Conservation (phyloP, 2,797 vertebrate species). For the Notolepis coatsorum region DNA sequence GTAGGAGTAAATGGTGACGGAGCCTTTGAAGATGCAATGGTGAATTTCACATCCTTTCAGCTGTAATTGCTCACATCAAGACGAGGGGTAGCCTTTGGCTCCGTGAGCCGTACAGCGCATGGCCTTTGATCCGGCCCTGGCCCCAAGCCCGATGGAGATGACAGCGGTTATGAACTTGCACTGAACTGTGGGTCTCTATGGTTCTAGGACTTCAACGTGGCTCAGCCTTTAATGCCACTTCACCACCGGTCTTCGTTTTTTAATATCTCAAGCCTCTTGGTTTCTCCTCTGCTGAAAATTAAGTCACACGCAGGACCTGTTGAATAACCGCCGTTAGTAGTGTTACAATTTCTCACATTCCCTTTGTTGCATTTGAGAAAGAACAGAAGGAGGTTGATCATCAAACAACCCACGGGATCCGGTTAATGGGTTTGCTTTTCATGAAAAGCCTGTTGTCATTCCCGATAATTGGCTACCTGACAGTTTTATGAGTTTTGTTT, state of each 20-base stretch:
- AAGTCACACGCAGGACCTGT: not conserved
- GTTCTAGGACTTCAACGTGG: not conserved
- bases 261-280: not conserved
- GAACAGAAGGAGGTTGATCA: not conserved
- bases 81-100: slow-evolving; percentile 14
- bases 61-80: slow-evolving; percentile 14
- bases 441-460: not conserved
- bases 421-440: not conserved
- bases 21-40: slow-evolving; percentile 29
- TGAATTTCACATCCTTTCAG: slow-evolving; percentile 9
- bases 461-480: not conserved
- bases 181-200: too few species aligned
- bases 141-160: not conserved
- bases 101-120: not conserved
- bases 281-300: not conserved
- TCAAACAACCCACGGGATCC: not conserved
- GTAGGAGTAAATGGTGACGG: slow-evolving; percentile 18
- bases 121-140: slow-evolving; percentile 29
- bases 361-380: not conserved
- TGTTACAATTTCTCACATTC: not conserved
- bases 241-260: not conserved
- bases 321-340: not conserved
- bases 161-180: not conserved
- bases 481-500: not conserved
- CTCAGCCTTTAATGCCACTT: not conserved